Conservation (phyloP, 2,113 vertebrate genomes). For the Nematolebias whitei region DNA sequence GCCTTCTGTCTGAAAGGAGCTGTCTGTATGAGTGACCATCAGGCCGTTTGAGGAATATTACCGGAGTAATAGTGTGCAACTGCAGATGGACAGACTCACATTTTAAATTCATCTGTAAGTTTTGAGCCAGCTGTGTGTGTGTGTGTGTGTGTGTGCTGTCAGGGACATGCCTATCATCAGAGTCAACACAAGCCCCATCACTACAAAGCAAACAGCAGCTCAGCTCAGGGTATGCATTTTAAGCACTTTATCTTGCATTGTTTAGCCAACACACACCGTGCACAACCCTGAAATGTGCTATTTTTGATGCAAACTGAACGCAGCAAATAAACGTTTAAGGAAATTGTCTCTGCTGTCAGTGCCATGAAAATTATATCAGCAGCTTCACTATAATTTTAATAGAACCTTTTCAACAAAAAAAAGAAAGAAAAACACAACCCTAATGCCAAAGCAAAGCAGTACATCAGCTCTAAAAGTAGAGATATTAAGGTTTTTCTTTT, state of each 20-base stretch:
- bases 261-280: slow-evolving; percentile 34
- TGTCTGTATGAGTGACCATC: slow-evolving; percentile 46
- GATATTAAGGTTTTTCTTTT: slow-evolving; percentile 42
- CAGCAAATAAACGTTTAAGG: slow-evolving; percentile 33
- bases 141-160: slow-evolving; percentile 7
- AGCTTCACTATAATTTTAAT: slow-evolving; percentile 29
- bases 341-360: slow-evolving; percentile 19
- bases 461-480: slow-evolving; percentile 32
- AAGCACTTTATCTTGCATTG: slow-evolving; percentile 58
- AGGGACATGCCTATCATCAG: slow-evolving; percentile 59
- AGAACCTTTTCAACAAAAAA: slow-evolving; percentile 24
- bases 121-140: slow-evolving; percentile 27
- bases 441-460: slow-evolving; percentile 29
- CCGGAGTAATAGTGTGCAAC: not conserved
- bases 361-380: slow-evolving; percentile 19
- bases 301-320: slow-evolving; percentile 40
- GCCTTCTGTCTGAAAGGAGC: slow-evolving; percentile 46
- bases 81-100: slow-evolving; percentile 28
- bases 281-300: slow-evolving; percentile 43
- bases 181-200: slow-evolving; percentile 67
- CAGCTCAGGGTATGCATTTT: slow-evolving; percentile 62
- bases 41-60: slow-evolving; percentile 23
- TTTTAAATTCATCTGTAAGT: slow-evolving; percentile 21
- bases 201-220: slow-evolving; percentile 65
- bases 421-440: slow-evolving; percentile 16